Conservation (phyloP, 2,797 vertebrate species). For the Dipus sagitta region DNA sequence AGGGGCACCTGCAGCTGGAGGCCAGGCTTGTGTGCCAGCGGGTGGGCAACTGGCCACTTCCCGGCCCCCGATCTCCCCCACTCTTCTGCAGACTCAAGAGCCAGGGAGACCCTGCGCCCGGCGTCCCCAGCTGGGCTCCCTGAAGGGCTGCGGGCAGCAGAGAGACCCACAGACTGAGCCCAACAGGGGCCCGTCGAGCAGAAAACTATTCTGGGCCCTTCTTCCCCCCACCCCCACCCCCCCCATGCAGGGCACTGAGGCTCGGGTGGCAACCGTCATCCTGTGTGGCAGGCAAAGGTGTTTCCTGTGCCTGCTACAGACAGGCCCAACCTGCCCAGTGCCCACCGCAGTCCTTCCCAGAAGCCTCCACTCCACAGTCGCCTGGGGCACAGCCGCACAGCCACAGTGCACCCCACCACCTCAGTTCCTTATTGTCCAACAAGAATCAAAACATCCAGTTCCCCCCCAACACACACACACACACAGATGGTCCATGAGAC, state of each 20-base stretch:
- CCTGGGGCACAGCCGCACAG: not conserved
- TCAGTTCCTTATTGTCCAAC: not conserved
- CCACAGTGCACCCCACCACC: not conserved
- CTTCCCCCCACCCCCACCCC: too few species aligned
- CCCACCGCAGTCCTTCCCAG: conserved; percentile 55
- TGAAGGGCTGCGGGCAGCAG: not conserved
- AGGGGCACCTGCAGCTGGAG: not conserved
- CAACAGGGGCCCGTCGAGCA: not conserved
- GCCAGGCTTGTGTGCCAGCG: not conserved
- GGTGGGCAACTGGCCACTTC: not conserved
- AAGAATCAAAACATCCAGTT: not conserved
- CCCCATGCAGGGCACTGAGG: not conserved
- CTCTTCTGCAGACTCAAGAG: not conserved
- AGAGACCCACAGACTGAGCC: not conserved
- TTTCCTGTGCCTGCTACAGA: conserved; percentile 68
- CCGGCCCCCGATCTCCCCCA: not conserved
- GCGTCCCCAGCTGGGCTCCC: not conserved
- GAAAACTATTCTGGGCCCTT: conserved; percentile 54
- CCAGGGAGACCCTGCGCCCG: not conserved
- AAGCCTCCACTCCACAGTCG: not conserved
- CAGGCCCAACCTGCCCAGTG: not conserved
- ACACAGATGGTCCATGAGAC: accelerated
- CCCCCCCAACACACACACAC: not conserved
- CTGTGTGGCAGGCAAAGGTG: conserved; percentile 68
- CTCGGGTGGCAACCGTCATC: conserved; percentile 28